Evolutionary conservation across 2,113 vertebrate species (phyloP).

Genomic region (Neotragus pygmaeus): DNA sequence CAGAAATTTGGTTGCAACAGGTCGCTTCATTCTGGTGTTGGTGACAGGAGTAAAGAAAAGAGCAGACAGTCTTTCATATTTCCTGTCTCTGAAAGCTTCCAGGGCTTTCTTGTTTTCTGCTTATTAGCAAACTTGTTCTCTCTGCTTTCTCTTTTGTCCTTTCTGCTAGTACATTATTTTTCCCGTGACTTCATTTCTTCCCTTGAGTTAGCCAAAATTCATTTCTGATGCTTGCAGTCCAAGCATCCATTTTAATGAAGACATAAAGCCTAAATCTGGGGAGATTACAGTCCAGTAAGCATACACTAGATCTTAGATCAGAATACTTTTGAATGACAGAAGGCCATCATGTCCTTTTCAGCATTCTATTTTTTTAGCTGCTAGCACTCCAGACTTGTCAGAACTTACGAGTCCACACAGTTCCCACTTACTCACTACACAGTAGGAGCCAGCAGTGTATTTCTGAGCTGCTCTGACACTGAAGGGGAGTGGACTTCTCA

Average conservation of each 20-base stretch:
- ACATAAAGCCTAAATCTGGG: neutral
- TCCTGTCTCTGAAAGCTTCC: neutral
- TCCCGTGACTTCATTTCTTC: neutral
- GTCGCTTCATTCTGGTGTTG: neutral
- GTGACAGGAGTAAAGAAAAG: neutral
- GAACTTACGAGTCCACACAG: neutral
- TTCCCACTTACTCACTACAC: neutral
- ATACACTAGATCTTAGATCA: neutral
- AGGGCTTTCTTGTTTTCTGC: neutral
- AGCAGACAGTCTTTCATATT: neutral
- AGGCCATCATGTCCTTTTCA: neutral
- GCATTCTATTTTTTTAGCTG: neutral
- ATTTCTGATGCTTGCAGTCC: neutral
- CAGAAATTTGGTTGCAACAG: neutral
- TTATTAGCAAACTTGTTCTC: neutral
- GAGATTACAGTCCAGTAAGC: neutral
- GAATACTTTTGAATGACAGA: neutral
- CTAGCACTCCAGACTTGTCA: neutral
- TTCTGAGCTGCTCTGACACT: neutral
- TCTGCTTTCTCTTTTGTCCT: neutral
- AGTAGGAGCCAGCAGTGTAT: neutral
- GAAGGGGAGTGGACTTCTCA: neutral
- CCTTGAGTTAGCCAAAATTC: neutral
- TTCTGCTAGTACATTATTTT: neutral
- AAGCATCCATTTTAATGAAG: neutral